Base-by-base conservation (phyloP, 2,888 invertebrate genomes). In the Hesperia comma region DNA sequence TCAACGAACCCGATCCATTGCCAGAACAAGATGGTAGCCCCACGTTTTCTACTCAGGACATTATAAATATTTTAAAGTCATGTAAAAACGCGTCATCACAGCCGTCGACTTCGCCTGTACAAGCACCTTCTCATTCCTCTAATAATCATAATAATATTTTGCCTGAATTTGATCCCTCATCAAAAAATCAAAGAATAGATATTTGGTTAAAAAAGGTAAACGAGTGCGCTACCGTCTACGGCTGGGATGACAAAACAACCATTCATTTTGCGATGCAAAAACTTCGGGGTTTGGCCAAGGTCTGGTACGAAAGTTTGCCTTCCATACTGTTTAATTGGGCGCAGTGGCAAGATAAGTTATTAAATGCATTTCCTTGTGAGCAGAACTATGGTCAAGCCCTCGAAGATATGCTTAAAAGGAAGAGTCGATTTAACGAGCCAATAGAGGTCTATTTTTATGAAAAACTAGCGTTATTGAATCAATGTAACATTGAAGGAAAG, bases 91-190 rank as follows among this genome's bases (percentile, higher is more conserved):
- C 53, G 10, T 53, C 40, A n/a, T 14, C 67, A n/a, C 63, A 61
- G 51, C 64, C 55, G 17, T 17, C 33, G 12, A 41, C 15, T 41
- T 53, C 53, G 2, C 12, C n/a, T 46, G 33, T 33, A 26, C 26
- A 26, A 26, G 26, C 5, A 33, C 7, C 21, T 10, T 8, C 26
- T 53, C 21, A 53, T 21, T 10, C 21, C 21, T 53, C 53, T 6
- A 53, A 10, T 53, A 21, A 26, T 53, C 55, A 56, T 17, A 67
- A 71, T 46, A 72, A 72, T 62, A 71, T 74, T 32, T 6, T 74
- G 1, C 71, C 74, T 1, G 61, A 69, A 8, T 72, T 72, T 61
- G 62, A 74, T 33, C 74, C 74, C 0, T 70, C 72, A 0, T 10
- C 54, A 0, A 70, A 71, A 68, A 71, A 67, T 10, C 71, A 72